Evolutionary conservation across 2,888 invertebrate genomes (phyloP).

Genomic region (Amphipyra berbera): DNA sequence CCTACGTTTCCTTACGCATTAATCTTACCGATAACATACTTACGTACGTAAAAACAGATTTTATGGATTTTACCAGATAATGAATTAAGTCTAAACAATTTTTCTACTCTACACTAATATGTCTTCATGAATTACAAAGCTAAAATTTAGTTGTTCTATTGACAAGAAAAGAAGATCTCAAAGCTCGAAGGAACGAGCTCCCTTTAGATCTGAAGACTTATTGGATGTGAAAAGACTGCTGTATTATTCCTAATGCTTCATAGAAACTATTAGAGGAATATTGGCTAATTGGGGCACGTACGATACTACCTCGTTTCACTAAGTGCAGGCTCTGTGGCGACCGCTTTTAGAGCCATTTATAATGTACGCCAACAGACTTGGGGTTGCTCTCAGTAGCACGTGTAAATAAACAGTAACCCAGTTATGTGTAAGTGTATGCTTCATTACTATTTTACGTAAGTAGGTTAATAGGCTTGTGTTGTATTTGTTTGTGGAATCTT

Average conservation of each 20-base stretch:
- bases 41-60: no score
- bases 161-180: no score
- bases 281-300: constrained; percentile 65
- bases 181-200: constrained; percentile 18
- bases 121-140: no score
- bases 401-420: constrained; percentile 39
- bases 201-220: constrained; percentile 36
- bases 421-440: constrained; percentile 37
- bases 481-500: constrained; percentile 13
- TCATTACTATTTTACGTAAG: constrained; percentile 39
- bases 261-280: constrained; percentile 61
- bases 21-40: no score
- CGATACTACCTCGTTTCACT: constrained; percentile 52
- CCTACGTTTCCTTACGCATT: no score
- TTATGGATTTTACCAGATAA: no score
- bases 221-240: constrained; percentile 36
- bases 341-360: constrained; percentile 68
- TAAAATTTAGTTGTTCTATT: no score
- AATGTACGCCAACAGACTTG: constrained; percentile 59
- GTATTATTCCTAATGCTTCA: constrained; percentile 57
- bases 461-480: constrained; percentile 39
- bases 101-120: no score
- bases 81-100: no score
- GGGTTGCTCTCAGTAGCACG: constrained; percentile 36
- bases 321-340: constrained; percentile 62